A percentile compares a stretch with the other conserved stretches of the same genome.
Conservation (phyloP, 2,113 vertebrate genomes). For the Sinocyclocheilus maitianheensis region DNA sequence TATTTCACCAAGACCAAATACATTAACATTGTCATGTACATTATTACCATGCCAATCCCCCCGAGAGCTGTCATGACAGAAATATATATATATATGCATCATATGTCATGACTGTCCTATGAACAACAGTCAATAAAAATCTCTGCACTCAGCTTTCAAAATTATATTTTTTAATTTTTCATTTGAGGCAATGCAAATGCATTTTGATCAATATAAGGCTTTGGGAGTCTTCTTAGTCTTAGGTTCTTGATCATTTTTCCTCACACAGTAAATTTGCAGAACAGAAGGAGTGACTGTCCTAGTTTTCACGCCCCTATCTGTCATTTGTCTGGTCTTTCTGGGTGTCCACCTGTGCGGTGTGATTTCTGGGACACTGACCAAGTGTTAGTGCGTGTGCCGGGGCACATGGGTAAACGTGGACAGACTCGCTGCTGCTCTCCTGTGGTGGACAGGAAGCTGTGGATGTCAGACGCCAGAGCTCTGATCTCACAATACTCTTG, state of each 20-base stretch:
- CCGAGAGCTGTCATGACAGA: no score
- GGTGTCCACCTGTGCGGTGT: conserved; percentile 70
- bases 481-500: neutral
- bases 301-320: conserved; percentile 72
- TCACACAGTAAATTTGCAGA: conserved; percentile 48
- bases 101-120: neutral
- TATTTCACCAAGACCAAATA: no score
- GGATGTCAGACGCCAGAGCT: neutral
- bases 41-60: no score
- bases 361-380: conserved; percentile 80
- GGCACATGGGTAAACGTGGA: conserved; percentile 79
- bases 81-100: neutral
- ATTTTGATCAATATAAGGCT: neutral
- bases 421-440: conserved; percentile 68
- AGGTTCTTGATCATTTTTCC: neutral
- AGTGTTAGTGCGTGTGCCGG: conserved; percentile 77
- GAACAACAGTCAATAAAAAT: neutral
- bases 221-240: neutral
- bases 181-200: neutral
- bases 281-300: conserved; percentile 76
- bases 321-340: conserved; percentile 78
- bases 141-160: neutral
- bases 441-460: conserved; percentile 3
- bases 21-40: no score
- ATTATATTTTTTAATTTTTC: neutral